Evolutionary conservation across 92 coral and sea anemone genomes (phyloP), one percentile per base, ranked within the genome.

Genomic region (Bergia puertoricense): DNA sequence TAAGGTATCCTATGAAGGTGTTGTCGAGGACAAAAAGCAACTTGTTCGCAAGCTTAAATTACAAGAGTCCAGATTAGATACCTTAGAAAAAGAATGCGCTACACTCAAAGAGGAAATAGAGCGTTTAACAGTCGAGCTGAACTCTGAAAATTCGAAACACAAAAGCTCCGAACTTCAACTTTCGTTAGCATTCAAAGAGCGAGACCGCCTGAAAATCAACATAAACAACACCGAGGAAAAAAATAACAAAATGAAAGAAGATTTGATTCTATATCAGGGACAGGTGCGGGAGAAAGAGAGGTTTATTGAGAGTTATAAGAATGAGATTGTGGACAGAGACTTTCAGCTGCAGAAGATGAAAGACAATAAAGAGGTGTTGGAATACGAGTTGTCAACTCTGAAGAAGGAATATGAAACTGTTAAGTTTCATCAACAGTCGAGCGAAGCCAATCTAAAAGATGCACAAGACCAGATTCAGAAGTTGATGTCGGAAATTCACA

Each of bases 361-460:
- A 37, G 15, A 78, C 42, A 78, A 36, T 51, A 48, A 45, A 8
- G 82, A 78, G 0, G 4, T 44, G 15, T 43, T 78, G 82, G 82
- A 78, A 15, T 23, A 78, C 59, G 66, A 78, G 22, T 1, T 78
- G 4, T 78, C 40, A 78, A 22, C 82, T 78, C 36, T 78, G 40
- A 78, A 48, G 59, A 78, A 78, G 65, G 82, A 78, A 44, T 51
- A 22, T 23, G 82, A 78, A 78, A 78, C 82, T 78, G 18, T 66
- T 4, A 39, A 44, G 66, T 6, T 48, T 51, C 18, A 48, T n/a
- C 82, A 78, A 78, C 82, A 14, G 62, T 78, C 59, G 22, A 78
- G 9, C 42, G 82, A 78, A 51, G 16, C 56, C 0, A 78, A 13
- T 48, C 43, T 78, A 78, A 78, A 78, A 48, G 82, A 48, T 78